Conservation (phyloP, 1,140 invertebrate genomes). For the Lordiphosa clarofinis region DNA sequence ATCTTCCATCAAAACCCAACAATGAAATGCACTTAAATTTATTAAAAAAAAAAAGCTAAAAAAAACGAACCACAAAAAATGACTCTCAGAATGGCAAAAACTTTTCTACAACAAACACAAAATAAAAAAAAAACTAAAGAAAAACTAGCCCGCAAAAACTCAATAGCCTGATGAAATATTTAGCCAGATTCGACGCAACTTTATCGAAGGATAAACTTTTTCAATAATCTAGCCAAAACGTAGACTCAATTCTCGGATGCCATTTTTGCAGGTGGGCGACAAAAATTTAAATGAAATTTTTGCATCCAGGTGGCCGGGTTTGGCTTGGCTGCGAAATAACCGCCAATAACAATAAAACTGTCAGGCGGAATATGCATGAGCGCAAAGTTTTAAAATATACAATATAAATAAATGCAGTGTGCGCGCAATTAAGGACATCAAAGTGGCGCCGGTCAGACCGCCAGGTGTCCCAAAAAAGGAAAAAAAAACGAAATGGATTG, state of each 20-base stretch:
- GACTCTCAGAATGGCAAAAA: slow-evolving; percentile 40
- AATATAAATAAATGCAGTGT: slow-evolving; percentile 72
- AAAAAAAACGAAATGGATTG: slow-evolving; percentile 2
- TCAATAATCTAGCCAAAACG: slow-evolving; percentile 62
- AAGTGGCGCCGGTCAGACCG: slow-evolving; percentile 34
- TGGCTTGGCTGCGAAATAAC: slow-evolving; percentile 29
- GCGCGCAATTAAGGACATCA: slow-evolving; percentile 66
- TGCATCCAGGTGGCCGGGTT: slow-evolving; percentile 11
- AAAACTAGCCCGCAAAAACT: slow-evolving; percentile 62
- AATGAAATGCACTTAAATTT: slow-evolving; percentile 66
- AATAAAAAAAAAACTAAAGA: slow-evolving; percentile 52
- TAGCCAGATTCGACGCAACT: slow-evolving; percentile 59
- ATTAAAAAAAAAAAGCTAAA: slow-evolving; percentile 42
- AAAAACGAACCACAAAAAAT: slow-evolving; percentile 29
- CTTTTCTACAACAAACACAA: slow-evolving; percentile 47
- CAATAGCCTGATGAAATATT: slow-evolving; percentile 71
- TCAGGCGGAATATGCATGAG: slow-evolving; percentile 71
- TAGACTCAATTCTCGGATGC: slow-evolving; percentile 44
- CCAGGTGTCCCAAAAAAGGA: neutral
- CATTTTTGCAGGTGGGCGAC: slow-evolving; percentile 43
- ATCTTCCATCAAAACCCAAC: slow-evolving; percentile 41
- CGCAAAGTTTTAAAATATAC: slow-evolving; percentile 68
- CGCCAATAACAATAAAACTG: slow-evolving; percentile 74
- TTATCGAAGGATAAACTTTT: slow-evolving; percentile 67
- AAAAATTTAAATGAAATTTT: slow-evolving; percentile 70